Evolutionary conservation across 2,888 invertebrate species (phyloP).

Genomic region (Cerastoderma edule): DNA sequence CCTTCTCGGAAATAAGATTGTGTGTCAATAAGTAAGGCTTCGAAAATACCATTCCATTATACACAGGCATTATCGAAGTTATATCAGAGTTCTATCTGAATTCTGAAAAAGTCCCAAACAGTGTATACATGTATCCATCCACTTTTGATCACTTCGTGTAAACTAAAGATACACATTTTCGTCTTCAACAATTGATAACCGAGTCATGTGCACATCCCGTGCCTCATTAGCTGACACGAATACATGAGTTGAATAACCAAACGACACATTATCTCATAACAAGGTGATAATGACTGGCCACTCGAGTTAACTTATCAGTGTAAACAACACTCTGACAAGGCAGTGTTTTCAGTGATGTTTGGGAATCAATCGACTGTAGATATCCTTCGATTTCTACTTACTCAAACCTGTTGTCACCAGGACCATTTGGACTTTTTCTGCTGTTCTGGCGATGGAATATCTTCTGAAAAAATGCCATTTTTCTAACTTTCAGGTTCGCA

Average conservation of each 20-base stretch:
- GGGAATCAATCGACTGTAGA: too few relatives aligned
- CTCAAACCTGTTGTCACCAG: conserved; percentile 7
- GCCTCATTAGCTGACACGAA: not conserved
- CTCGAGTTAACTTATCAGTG: not conserved
- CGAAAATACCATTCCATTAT: conserved; percentile 11
- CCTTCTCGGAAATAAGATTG: too few relatives aligned
- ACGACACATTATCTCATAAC: conserved; percentile 14
- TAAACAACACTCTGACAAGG: conserved; percentile 19
- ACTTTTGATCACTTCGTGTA: too few relatives aligned
- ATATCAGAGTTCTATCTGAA: too few relatives aligned
- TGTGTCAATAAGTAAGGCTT: not conserved
- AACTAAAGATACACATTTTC: too few relatives aligned
- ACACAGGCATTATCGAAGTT: conserved; percentile 12
- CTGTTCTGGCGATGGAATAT: conserved; percentile 43
- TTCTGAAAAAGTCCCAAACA: too few relatives aligned
- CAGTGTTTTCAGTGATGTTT: not conserved
- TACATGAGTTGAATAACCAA: conserved; percentile 12
- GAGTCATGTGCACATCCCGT: conserved; percentile 17
- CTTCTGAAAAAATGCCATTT: conserved; percentile 61
- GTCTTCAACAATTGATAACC: too few relatives aligned
- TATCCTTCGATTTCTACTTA: not conserved
- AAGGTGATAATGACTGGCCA: conserved; percentile 26
- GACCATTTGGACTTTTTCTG: not conserved
- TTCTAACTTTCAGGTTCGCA: conserved; percentile 46
- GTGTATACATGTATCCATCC: too few relatives aligned